phyloP scores from a whole-genome alignment of 2,797 vertebrate genomes.

The Cyprinella venusta region DNA sequence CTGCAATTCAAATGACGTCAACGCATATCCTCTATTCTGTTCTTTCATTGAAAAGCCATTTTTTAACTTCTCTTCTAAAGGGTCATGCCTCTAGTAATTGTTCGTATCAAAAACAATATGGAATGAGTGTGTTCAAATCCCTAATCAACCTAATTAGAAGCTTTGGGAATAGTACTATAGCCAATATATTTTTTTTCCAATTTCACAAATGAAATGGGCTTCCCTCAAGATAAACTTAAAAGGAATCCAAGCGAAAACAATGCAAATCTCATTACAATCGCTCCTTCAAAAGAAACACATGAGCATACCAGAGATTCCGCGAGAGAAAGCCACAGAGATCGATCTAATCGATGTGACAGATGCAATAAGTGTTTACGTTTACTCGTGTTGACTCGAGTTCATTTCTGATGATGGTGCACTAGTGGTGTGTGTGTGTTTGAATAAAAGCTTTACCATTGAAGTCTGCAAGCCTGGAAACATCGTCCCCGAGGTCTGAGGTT shows the following conservation, averaged over 20 bases:
- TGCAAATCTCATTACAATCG: slow-evolving; percentile 30
- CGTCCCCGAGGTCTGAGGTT: slow-evolving; percentile 82
- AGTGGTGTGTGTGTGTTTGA: slow-evolving; percentile 20
- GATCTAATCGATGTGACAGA: slow-evolving; percentile 32
- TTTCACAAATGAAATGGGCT: neutral
- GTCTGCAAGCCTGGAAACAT: slow-evolving; percentile 77
- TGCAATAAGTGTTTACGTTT: slow-evolving; percentile 31
- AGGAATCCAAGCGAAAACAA: slow-evolving; percentile 17
- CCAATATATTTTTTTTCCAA: neutral
- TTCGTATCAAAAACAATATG: neutral
- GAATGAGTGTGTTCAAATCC: slow-evolving; percentile 9
- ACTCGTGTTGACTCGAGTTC: neutral
- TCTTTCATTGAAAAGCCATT: neutral
- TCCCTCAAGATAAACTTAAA: neutral
- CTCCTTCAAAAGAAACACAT: neutral
- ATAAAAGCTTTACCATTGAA: slow-evolving; percentile 83
- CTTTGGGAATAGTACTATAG: neutral
- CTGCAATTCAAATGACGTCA: no score
- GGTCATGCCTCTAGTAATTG: no score
- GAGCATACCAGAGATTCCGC: slow-evolving; percentile 2
- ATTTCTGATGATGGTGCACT: slow-evolving; percentile 46
- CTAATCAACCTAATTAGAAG: neutral
- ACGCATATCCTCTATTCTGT: neutral
- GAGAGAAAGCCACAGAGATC: slow-evolving; percentile 18
- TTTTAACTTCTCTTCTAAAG: no score